These are phyloP conservation scores for Listronotus bonariensis DNA, from an alignment of 1,140 invertebrate species.

Conservation along the genomic window DNA sequence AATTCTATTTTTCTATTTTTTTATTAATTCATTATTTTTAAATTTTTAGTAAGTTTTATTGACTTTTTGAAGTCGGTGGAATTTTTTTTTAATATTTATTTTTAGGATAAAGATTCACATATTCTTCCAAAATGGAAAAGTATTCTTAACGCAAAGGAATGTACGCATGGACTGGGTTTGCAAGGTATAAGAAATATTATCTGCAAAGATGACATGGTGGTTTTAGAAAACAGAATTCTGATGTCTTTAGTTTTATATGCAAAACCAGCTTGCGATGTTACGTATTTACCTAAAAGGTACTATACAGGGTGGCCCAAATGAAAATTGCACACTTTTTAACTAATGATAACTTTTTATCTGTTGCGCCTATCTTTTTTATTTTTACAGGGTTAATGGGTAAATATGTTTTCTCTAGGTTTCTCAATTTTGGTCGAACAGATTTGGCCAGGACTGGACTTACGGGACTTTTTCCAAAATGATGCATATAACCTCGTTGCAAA, in stretches of 20 bases:
- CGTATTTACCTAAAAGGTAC: slow-evolving; percentile 25
- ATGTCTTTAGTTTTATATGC: slow-evolving; percentile 41
- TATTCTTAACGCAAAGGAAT: slow-evolving; percentile 44
- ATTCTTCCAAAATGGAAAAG: slow-evolving; percentile 44
- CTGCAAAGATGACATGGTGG: slow-evolving; percentile 43
- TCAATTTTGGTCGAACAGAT: too few species aligned
- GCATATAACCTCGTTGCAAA: too few species aligned
- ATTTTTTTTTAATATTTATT: slow-evolving; percentile 20
- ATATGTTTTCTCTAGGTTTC: too few species aligned
- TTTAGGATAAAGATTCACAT: slow-evolving; percentile 38
- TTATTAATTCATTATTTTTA: too few species aligned
- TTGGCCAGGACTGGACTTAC: too few species aligned
- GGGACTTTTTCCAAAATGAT: too few species aligned
- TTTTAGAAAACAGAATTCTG: slow-evolving; percentile 48
- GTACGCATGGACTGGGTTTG: slow-evolving; percentile 41
- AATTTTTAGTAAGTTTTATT: not conserved
- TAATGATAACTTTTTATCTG: not conserved
- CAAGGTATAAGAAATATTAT: slow-evolving; percentile 42
- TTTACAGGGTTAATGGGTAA: too few species aligned
- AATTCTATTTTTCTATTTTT: too few species aligned
- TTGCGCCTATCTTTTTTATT: too few species aligned
- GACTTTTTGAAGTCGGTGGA: too few species aligned
- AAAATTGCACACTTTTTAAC: too few species aligned
- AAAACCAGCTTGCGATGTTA: slow-evolving; percentile 40
- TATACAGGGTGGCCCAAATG: too few species aligned